Evolutionary conservation across 2,113 vertebrate species (phyloP).

Genomic region (Lampris megalopsis): DNA sequence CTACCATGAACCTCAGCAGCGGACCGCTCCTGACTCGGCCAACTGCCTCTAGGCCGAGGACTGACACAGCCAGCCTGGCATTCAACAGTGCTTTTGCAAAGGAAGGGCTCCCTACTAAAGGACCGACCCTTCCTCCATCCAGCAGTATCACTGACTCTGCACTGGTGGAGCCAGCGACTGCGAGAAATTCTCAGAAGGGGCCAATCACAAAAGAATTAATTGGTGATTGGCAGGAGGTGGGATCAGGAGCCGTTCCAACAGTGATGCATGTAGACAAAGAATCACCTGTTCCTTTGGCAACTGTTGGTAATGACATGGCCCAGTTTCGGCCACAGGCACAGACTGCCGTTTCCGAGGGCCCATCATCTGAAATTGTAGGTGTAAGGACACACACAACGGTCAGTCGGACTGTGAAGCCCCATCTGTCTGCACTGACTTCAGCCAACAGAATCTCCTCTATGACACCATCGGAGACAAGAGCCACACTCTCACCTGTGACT

Average conservation of each 20-base stretch:
- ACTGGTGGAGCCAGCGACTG: slow-evolving; percentile 1
- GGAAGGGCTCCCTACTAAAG: slow-evolving; percentile 29
- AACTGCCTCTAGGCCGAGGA: slow-evolving; percentile 61
- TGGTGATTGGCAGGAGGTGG: slow-evolving; percentile 54
- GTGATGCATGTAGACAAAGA: slow-evolving; percentile 28
- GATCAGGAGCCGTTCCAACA: slow-evolving; percentile 57
- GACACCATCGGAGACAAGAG: slow-evolving; percentile 23
- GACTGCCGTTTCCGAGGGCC: slow-evolving; percentile 35
- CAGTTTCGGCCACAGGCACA: slow-evolving; percentile 61
- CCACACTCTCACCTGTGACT: slow-evolving; percentile 21
- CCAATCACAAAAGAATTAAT: slow-evolving; percentile 24
- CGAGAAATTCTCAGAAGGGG: slow-evolving; percentile 8
- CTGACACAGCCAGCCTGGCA: slow-evolving; percentile 62
- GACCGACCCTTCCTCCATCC: slow-evolving; percentile 37
- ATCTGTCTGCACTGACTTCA: slow-evolving; percentile 34
- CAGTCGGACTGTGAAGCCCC: slow-evolving; percentile 37
- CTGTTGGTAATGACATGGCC: slow-evolving; percentile 49
- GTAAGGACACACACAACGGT: slow-evolving; percentile 5
- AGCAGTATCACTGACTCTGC: slow-evolving; percentile 17
- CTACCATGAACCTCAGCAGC: slow-evolving; percentile 45
- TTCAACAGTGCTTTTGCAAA: slow-evolving; percentile 32
- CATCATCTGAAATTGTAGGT: slow-evolving; percentile 9
- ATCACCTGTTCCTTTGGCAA: slow-evolving; percentile 26
- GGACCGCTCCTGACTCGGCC: slow-evolving; percentile 36
- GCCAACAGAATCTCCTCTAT: slow-evolving; percentile 20